phyloP scores from a whole-genome alignment of 2,797 vertebrate genomes.

The Neopelma chrysocephalum region DNA sequence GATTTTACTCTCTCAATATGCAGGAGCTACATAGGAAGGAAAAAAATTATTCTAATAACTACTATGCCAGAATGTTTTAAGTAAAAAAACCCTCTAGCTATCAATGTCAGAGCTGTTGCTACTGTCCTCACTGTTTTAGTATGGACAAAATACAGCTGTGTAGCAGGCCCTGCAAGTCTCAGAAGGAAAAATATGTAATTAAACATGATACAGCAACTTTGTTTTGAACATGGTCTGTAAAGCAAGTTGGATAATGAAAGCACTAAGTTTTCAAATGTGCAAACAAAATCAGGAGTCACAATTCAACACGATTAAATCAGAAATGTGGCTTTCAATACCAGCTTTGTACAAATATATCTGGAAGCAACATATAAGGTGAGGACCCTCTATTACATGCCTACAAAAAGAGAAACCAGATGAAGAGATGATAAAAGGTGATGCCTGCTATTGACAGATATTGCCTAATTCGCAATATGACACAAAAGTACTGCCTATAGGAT shows the following conservation, averaged over 20 bases:
- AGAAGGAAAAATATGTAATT: neutral
- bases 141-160: neutral
- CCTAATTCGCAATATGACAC: neutral
- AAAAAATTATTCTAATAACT: neutral
- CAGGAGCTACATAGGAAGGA: neutral
- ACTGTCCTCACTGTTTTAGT: neutral
- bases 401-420: neutral
- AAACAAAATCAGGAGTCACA: neutral
- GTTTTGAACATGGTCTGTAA: neutral
- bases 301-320: neutral
- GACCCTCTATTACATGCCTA: neutral
- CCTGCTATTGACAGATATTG: neutral
- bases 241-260: neutral
- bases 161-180: neutral
- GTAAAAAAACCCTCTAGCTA: neutral
- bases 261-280: neutral
- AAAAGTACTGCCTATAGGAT: neutral
- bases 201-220: neutral
- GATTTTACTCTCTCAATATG: neutral
- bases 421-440: neutral
- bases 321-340: neutral
- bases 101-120: neutral
- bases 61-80: neutral
- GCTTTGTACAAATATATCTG: neutral
- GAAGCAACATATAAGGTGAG: neutral